Evolutionary conservation across 2,888 invertebrate species (phyloP).

Genomic region (Hermaeophaga mercurialis): DNA sequence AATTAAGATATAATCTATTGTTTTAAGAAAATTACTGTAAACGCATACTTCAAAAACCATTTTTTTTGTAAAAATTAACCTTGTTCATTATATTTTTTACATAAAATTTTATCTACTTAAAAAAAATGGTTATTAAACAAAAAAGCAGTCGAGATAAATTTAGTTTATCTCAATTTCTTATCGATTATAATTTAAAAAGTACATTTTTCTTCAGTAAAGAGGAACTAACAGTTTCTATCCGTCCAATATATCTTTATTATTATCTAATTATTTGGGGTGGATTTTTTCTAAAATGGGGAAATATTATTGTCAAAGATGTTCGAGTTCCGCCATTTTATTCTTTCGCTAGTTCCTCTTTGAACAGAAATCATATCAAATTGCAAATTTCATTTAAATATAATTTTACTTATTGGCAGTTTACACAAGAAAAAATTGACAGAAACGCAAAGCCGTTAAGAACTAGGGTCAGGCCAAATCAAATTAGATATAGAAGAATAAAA

Average conservation of each 20-base stretch:
- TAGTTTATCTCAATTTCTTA: too few relatives aligned
- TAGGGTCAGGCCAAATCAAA: too few relatives aligned
- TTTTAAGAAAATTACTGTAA: neutral
- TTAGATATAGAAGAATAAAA: too few relatives aligned
- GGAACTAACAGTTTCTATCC: neutral
- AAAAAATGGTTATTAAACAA: too few relatives aligned
- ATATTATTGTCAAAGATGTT: slow-evolving; percentile 6
- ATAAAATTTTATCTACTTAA: too few relatives aligned
- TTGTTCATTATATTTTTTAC: neutral
- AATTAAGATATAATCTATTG: too few relatives aligned
- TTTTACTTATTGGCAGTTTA: neutral
- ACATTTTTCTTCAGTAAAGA: too few relatives aligned
- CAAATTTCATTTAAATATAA: slow-evolving; percentile 6
- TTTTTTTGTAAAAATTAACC: slow-evolving; percentile 2
- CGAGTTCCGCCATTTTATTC: slow-evolving; percentile 4
- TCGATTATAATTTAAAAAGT: too few relatives aligned
- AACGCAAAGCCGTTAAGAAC: too few relatives aligned
- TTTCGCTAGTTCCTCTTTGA: slow-evolving; percentile 5
- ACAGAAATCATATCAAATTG: neutral
- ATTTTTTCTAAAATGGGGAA: slow-evolving; percentile 1
- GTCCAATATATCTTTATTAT: neutral
- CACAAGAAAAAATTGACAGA: neutral
- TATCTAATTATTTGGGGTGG: too few relatives aligned
- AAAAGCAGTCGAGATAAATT: too few relatives aligned
- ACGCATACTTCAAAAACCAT: neutral